Evolutionary conservation across 2,797 vertebrate genomes (phyloP).

Genomic region (Amazonetta brasiliensis): DNA sequence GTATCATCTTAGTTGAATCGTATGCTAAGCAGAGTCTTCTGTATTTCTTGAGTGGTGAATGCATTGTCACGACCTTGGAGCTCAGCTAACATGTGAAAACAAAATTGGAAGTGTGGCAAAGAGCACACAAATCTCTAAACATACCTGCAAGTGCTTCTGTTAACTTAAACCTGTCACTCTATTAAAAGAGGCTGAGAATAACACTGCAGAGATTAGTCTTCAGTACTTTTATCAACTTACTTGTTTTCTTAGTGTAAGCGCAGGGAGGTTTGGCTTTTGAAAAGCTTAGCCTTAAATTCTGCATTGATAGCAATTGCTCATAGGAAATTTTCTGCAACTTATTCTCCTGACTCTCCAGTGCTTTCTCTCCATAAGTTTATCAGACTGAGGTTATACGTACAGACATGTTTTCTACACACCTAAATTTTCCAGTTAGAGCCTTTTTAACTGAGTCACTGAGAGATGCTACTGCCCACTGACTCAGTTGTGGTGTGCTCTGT

Average conservation of each 20-base stretch:
- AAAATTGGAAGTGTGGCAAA: no score
- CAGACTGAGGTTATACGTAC: not conserved
- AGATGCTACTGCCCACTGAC: not conserved
- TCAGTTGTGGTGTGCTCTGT: not conserved
- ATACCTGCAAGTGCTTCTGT: not conserved
- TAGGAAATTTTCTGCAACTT: not conserved
- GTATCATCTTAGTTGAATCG: not conserved
- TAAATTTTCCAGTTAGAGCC: not conserved
- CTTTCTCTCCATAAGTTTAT: not conserved
- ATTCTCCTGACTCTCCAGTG: not conserved
- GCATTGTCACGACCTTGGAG: not conserved
- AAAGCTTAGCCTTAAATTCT: not conserved
- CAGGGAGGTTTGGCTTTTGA: not conserved
- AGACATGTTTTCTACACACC: not conserved
- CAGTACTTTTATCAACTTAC: not conserved
- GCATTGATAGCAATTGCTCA: not conserved
- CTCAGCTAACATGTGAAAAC: not conserved
- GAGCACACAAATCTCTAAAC: not conserved
- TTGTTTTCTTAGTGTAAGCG: not conserved
- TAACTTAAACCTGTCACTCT: not conserved
- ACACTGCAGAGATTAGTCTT: not conserved
- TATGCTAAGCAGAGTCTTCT: not conserved
- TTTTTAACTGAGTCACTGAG: not conserved
- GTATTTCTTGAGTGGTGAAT: not conserved
- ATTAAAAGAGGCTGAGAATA: not conserved